Base-by-base conservation (phyloP, 2,797 vertebrate species). In the Triplophysa bombifrons region DNA sequence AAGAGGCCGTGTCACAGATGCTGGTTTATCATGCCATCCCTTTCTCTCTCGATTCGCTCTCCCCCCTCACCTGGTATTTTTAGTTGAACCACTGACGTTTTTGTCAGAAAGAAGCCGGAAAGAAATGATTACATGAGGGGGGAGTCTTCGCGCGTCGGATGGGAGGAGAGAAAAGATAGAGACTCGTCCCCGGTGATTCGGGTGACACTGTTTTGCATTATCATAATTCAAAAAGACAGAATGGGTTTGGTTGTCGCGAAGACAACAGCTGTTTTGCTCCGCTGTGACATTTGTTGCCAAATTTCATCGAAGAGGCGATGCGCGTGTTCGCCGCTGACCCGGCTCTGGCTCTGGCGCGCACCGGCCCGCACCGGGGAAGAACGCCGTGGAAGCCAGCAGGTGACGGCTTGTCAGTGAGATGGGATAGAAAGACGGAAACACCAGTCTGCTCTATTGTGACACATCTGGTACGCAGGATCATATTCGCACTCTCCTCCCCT, bases 141-240 rank as follows among this genome's bases (percentile, higher is more conserved):
- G 94, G 94, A 95, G 95, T 94, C 79, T 66, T 69, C 80, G 76
- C 55, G 70, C 68, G 60, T 80, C 69, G 65, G 74, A 75, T 82
- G 74, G 70, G 73, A 67, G 74, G 72, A 67, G 79, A 85, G 72
- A 83, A 41, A 64, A 75, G 73, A 82, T 71, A 79, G 63, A 71
- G 78, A 92, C 91, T 91, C 93, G 93, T 93, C 93, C 96, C 93
- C 93, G 93, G 94, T 96, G 95, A 92, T 91, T 93, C 92, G 92
- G 95, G 93, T 94, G 95, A 95, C 92, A 94, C 95, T 95, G 96
- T 96, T 96, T 96, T 92, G 94, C 93, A 93, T 96, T 96, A 95
- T 94, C 94, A 93, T 98, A 98, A 98, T 97, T 95, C 94, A 93
- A 94, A 94, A 94, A 89, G 96, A 96, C 96, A 96, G 96, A 96